These are phyloP conservation scores for Hydropotes inermis DNA, from an alignment of 2,113 vertebrate species.

Conservation along the genomic window DNA sequence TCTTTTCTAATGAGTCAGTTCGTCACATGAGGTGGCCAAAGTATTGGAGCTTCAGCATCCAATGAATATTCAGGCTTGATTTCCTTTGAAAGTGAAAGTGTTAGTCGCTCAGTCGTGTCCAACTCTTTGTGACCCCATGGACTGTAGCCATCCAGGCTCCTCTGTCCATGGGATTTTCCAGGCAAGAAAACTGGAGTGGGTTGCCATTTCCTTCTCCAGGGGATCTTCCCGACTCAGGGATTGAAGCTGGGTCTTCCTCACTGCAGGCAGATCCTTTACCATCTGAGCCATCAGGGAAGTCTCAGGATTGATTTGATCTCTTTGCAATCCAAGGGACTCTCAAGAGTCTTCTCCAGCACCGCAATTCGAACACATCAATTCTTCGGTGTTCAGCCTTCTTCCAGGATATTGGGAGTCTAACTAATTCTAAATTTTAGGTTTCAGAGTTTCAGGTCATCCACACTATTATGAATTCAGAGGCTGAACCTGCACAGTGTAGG, in stretches of 20 bases:
- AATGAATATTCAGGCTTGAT: not conserved
- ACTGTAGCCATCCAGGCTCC: not conserved
- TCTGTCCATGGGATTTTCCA: not conserved
- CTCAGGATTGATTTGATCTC: not conserved
- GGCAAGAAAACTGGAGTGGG: not conserved
- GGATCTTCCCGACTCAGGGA: not conserved
- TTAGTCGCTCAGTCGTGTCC: fast-evolving
- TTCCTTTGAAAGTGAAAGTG: not conserved
- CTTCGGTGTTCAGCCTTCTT: not conserved
- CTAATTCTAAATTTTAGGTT: not conserved
- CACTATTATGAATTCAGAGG: not conserved
- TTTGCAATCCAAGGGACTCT: not conserved
- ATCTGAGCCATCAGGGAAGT: not conserved
- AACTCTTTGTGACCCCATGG: not conserved
- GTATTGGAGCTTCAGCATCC: not conserved
- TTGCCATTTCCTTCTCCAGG: not conserved
- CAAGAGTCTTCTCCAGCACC: not conserved
- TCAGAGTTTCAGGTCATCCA: not conserved
- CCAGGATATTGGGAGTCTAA: not conserved
- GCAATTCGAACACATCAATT: not conserved
- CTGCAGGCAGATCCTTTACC: not conserved
- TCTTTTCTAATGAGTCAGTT: not conserved
- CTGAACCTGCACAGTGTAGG: not conserved
- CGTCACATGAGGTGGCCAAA: not conserved
- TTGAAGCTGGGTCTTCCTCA: not conserved